Evolutionary conservation across 1,140 invertebrate species (phyloP).

Genomic region (Drosophila varians): DNA sequence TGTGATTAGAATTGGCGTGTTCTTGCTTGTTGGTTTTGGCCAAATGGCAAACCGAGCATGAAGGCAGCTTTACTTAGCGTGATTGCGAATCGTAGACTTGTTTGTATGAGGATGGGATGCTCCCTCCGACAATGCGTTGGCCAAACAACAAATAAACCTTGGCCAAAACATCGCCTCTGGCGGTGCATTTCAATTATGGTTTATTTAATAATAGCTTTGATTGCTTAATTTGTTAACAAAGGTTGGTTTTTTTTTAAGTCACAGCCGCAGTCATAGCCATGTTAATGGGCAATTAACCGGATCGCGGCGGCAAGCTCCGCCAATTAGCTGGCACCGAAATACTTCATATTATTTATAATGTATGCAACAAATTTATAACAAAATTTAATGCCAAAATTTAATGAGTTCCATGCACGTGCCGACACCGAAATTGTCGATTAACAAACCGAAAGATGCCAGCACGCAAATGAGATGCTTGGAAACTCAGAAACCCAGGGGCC

Average conservation of each 20-base stretch:
- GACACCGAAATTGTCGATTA: slow-evolving; percentile 15
- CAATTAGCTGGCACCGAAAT: slow-evolving; percentile 54
- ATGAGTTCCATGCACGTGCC: slow-evolving; percentile 25
- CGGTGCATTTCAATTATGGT: slow-evolving; percentile 70
- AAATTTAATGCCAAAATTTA: slow-evolving; percentile 13
- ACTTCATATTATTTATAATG: slow-evolving; percentile 26
- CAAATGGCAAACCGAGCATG: slow-evolving; percentile 68
- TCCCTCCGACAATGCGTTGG: slow-evolving; percentile 28
- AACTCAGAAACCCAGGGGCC: too few relatives aligned
- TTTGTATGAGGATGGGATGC: slow-evolving; percentile 24
- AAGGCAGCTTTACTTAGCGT: slow-evolving; percentile 75
- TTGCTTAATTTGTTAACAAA: slow-evolving; percentile 79
- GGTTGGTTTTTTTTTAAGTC: slow-evolving; percentile 40
- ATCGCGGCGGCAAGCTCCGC: slow-evolving; percentile 31
- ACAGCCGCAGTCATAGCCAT: slow-evolving; percentile 32
- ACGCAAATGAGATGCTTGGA: slow-evolving; percentile 4
- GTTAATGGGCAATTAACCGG: slow-evolving; percentile 74
- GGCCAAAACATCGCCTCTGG: slow-evolving; percentile 43
- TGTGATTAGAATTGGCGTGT: slow-evolving; percentile 39
- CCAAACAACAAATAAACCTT: slow-evolving; percentile 44
- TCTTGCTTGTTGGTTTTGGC: slow-evolving; percentile 43
- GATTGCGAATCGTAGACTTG: slow-evolving; percentile 54
- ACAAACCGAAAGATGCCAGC: slow-evolving; percentile 4
- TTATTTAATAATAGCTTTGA: slow-evolving; percentile 68
- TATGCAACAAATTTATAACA: slow-evolving; percentile 45